Percentiles rank a stretch among this genome's conserved stretches.
Evolutionary conservation across 1,140 invertebrate species (phyloP).

Genomic region (Bombus waltoni): DNA sequence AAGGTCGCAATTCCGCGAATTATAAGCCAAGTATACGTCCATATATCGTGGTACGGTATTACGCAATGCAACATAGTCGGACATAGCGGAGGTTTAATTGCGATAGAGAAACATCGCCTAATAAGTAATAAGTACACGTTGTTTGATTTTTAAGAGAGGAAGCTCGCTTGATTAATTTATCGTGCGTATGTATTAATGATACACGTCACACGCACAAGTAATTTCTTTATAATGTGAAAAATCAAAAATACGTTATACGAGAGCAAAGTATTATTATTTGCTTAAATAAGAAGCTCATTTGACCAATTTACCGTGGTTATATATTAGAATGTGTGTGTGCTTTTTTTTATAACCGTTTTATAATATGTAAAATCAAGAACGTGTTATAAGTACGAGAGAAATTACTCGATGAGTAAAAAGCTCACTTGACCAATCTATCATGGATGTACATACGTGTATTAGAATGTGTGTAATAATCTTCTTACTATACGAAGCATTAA

Average conservation of each 20-base stretch:
- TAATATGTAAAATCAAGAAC: background rate
- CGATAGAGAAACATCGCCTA: constrained; percentile 15
- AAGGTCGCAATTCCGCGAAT: constrained; percentile 31
- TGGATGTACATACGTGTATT: too few relatives aligned
- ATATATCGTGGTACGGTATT: background rate
- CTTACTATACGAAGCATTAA: too few relatives aligned
- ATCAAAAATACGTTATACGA: too few relatives aligned
- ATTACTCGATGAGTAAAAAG: background rate
- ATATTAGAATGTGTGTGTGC: too few relatives aligned
- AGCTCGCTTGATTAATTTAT: background rate
- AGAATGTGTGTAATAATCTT: too few relatives aligned
- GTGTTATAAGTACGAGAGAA: background rate
- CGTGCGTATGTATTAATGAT: background rate
- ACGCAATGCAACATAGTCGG: background rate
- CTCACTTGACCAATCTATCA: background rate
- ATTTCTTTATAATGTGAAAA: too few relatives aligned
- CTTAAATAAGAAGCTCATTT: too few relatives aligned
- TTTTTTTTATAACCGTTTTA: background rate
- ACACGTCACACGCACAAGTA: background rate
- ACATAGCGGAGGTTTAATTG: constrained; percentile 9
- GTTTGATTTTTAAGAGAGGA: too few relatives aligned
- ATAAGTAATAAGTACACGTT: background rate
- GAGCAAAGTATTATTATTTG: too few relatives aligned
- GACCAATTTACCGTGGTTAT: too few relatives aligned
- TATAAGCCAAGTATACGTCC: constrained; percentile 8